Percentiles rank a stretch among this genome's conserved stretches.
Evolutionary conservation across 2,797 vertebrate genomes (phyloP).

Genomic region (Spinibarbus caldwelli): DNA sequence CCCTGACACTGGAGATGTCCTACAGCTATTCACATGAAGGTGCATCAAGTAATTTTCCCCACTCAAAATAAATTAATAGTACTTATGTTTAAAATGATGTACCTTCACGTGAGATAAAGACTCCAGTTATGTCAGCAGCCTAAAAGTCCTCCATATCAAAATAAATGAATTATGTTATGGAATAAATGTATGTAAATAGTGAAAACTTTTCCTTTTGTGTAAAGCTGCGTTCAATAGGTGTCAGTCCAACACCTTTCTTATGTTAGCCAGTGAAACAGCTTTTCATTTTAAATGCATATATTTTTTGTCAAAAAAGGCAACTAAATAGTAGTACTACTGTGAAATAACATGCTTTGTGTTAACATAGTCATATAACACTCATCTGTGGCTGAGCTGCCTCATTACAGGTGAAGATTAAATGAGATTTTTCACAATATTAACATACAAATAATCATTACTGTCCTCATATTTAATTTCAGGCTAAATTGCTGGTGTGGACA

Average conservation of each 20-base stretch:
- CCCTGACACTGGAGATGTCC: not conserved
- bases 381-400: too few relatives aligned
- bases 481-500: slow-evolving; percentile 13
- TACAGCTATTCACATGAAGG: not conserved
- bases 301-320: not conserved
- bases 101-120: not conserved
- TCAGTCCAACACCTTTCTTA: not conserved
- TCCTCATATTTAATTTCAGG: not conserved
- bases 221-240: not conserved
- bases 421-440: not conserved
- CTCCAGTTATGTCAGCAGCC: too few relatives aligned
- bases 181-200: not conserved
- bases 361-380: not conserved
- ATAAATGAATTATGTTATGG: not conserved
- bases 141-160: too few relatives aligned
- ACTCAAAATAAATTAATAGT: not conserved
- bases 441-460: not conserved
- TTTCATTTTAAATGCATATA: not conserved
- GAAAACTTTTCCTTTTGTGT: too few relatives aligned
- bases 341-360: not conserved
- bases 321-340: not conserved
- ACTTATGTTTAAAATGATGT: not conserved
- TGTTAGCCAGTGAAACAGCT: not conserved
- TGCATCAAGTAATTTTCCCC: not conserved
- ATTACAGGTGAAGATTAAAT: not conserved